Conservation (phyloP, 2,113 vertebrate species). For the Upupa epops region DNA sequence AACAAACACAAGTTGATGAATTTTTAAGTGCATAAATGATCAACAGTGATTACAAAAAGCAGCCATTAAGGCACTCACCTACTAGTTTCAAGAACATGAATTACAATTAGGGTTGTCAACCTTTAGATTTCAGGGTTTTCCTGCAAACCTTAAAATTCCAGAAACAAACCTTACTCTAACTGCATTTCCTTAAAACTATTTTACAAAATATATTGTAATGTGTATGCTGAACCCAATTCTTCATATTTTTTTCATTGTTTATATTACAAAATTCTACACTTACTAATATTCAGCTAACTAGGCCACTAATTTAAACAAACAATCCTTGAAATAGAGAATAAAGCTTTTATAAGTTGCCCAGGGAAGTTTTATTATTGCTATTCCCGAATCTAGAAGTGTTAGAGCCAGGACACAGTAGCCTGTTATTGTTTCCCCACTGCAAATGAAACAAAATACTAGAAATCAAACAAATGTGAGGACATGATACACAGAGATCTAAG, state of each 20-base stretch:
- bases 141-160: background rate
- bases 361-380: background rate
- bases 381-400: background rate
- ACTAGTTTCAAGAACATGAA: background rate
- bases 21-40: background rate
- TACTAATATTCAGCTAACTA: background rate
- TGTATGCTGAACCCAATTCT: background rate
- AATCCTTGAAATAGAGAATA: background rate
- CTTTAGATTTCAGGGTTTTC: background rate
- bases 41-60: background rate
- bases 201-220: background rate
- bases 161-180: background rate
- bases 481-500: background rate
- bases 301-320: background rate
- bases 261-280: background rate
- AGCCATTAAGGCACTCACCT: background rate
- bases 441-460: background rate
- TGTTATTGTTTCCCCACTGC: background rate
- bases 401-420: background rate
- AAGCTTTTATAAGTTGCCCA: background rate
- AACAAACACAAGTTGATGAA: background rate
- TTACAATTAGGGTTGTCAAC: background rate
- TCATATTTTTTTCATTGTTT: too few relatives aligned
- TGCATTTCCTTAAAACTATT: background rate
- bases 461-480: background rate